Conservation (phyloP, 92 coral and sea anemone genomes). For the Paragorgia papillata region DNA sequence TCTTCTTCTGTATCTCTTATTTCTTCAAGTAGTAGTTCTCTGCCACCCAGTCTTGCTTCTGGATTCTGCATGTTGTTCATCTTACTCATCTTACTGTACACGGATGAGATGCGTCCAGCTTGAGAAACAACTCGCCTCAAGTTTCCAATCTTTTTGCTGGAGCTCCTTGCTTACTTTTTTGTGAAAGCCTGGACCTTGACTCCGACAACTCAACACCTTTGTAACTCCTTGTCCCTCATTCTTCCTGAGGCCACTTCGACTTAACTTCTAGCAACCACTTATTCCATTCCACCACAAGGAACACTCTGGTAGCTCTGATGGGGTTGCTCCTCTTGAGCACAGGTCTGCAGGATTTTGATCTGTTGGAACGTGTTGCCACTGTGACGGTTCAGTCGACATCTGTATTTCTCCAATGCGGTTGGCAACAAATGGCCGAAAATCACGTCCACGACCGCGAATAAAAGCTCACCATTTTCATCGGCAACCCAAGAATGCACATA, state of each 20-base stretch:
- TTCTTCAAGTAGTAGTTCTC: constrained; percentile 49
- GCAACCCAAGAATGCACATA: constrained; percentile 45
- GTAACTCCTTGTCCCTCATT: neutral
- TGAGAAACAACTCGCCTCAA: constrained; percentile 57
- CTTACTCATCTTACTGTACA: constrained; percentile 46
- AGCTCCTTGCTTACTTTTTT: too few species aligned
- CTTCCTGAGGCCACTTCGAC: constrained; percentile 49
- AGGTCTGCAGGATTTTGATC: constrained; percentile 58
- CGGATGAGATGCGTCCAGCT: constrained; percentile 37
- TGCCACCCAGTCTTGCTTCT: constrained; percentile 27
- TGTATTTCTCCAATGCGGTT: constrained; percentile 65
- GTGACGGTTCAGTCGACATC: constrained; percentile 50
- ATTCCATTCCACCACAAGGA: constrained; percentile 67
- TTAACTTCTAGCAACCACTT: constrained; percentile 42
- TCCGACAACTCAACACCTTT: neutral
- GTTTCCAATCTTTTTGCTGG: too few species aligned
- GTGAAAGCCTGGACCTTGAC: too few species aligned
- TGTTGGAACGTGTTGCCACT: constrained; percentile 61
- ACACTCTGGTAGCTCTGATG: too few species aligned
- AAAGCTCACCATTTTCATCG: constrained; percentile 36
- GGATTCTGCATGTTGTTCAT: constrained; percentile 53
- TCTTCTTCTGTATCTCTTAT: constrained; percentile 56
- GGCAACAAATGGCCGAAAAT: constrained; percentile 66
- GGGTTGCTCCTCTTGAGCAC: constrained; percentile 48
- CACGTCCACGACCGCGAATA: constrained; percentile 40